Conservation (phyloP, 2,797 vertebrate genomes). For the Squalus acanthias region DNA sequence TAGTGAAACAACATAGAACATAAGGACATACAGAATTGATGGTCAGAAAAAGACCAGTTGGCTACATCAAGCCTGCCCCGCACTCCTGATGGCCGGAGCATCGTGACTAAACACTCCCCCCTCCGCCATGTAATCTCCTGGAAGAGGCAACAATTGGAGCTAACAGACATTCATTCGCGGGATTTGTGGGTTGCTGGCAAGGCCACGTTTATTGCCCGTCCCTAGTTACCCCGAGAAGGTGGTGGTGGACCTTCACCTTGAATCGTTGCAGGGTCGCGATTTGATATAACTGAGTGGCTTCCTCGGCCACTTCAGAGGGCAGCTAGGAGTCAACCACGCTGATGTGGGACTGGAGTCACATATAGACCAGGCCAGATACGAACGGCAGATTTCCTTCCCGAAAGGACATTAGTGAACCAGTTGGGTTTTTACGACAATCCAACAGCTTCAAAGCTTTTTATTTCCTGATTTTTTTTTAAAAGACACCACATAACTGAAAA, state of each 20-base stretch:
- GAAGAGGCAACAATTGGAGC: neutral
- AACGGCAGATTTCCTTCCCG: neutral
- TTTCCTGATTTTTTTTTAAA: neutral
- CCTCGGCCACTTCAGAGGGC: neutral
- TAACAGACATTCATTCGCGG: neutral
- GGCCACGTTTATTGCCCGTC: neutral
- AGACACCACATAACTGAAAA: neutral
- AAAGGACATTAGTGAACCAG: too few relatives aligned
- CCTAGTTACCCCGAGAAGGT: too few relatives aligned
- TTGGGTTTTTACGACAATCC: too few relatives aligned
- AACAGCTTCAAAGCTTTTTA: neutral
- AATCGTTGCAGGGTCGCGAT: neutral
- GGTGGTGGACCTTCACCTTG: neutral
- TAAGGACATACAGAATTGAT: neutral
- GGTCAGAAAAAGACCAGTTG: too few relatives aligned
- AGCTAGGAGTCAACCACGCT: neutral
- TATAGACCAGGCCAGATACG: neutral
- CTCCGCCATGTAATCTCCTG: neutral
- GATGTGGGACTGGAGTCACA: neutral
- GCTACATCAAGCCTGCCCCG: neutral
- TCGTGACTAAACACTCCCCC: neutral
- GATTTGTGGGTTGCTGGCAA: neutral
- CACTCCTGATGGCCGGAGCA: neutral
- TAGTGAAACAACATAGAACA: neutral
- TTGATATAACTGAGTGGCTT: neutral